These are phyloP conservation scores for Halcyon chelicuti DNA, from an alignment of 2,797 vertebrate species.

Conservation along the genomic window DNA sequence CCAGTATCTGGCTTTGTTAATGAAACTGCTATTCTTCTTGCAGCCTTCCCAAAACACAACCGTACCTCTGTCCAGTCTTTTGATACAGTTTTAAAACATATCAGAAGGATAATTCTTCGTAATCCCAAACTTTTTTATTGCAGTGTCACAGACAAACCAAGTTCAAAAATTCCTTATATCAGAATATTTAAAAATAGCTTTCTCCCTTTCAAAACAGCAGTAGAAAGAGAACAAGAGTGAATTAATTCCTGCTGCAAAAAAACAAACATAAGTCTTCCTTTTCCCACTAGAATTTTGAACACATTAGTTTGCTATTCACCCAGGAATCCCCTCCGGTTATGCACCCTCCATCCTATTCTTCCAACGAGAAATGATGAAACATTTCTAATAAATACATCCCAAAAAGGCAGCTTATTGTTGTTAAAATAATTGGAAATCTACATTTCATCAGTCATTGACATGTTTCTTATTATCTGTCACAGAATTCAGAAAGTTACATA, in stretches of 20 bases:
- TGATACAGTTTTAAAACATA: not conserved
- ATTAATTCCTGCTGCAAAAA: constrained; percentile 19
- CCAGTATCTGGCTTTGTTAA: not conserved
- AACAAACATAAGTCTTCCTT: not conserved
- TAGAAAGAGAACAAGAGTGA: not conserved
- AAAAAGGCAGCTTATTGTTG: not conserved
- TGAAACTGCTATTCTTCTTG: not conserved
- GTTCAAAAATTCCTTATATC: not conserved
- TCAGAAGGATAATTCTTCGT: not conserved
- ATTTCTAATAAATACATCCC: not conserved
- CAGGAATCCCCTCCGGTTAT: not conserved
- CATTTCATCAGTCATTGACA: not conserved
- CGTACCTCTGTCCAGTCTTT: not conserved
- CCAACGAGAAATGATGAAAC: not conserved
- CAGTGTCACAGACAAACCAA: not conserved
- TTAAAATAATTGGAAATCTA: constrained; percentile 18
- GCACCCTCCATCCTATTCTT: not conserved
- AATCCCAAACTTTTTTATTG: not conserved
- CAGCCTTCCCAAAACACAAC: not conserved
- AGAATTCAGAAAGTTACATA: constrained; percentile 9
- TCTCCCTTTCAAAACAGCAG: not conserved
- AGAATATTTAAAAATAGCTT: not conserved
- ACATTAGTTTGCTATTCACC: not conserved
- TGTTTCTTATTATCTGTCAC: constrained; percentile 19
- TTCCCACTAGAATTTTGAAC: not conserved